phyloP scores from a whole-genome alignment of 1,140 invertebrate species.

The Drosophila fuyamai region DNA sequence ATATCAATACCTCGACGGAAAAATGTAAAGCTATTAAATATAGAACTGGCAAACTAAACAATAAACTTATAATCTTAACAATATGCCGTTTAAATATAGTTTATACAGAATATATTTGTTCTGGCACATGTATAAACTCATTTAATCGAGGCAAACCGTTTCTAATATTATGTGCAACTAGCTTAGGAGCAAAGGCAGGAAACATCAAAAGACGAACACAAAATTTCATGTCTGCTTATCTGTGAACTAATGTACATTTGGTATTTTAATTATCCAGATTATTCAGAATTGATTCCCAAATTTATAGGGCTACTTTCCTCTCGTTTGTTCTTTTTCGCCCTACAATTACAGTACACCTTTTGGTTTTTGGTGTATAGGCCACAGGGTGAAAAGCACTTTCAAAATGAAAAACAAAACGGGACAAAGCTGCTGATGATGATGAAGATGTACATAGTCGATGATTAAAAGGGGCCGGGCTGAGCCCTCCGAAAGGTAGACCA shows the following conservation, averaged over 20 bases:
- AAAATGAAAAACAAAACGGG: slow-evolving; percentile 18
- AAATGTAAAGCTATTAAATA: too few species aligned
- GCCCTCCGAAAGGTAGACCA: slow-evolving; percentile 1
- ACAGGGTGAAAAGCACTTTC: slow-evolving; percentile 17
- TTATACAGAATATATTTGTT: too few species aligned
- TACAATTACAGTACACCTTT: slow-evolving; percentile 34
- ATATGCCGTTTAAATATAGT: neutral
- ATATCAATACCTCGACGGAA: neutral
- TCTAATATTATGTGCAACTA: too few species aligned
- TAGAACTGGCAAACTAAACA: too few species aligned
- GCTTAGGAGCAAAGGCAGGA: too few species aligned
- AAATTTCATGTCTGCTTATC: too few species aligned
- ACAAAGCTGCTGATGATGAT: slow-evolving; percentile 23
- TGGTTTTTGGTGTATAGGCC: slow-evolving; percentile 7
- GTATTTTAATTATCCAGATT: neutral
- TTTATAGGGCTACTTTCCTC: neutral
- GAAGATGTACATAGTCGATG: slow-evolving; percentile 1
- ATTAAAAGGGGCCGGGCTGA: neutral
- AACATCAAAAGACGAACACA: too few species aligned
- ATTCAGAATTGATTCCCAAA: too few species aligned
- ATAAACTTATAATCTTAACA: too few species aligned
- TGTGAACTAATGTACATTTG: neutral
- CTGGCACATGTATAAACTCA: too few species aligned
- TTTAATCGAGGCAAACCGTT: too few species aligned
- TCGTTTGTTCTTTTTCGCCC: neutral